Conservation (phyloP, 2,113 vertebrate species). For the Falcunculus frontatus region DNA sequence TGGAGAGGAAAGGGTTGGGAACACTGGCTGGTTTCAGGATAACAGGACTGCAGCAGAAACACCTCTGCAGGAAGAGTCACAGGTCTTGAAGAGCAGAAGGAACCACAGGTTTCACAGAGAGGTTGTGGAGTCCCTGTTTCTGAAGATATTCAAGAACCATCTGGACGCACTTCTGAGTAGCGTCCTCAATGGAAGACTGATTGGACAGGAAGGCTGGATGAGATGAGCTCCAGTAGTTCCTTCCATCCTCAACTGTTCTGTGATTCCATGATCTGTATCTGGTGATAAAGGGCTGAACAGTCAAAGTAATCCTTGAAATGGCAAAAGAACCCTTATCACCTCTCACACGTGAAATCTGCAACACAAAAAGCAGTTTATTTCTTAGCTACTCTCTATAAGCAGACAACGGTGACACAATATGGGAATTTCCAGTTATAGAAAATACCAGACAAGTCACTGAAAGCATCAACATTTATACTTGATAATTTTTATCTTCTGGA, state of each 20-base stretch:
- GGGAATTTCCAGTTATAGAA: not conserved
- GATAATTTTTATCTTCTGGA: not conserved
- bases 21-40: not conserved
- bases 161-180: not conserved
- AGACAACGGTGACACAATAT: fast-evolving
- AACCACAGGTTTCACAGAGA: not conserved
- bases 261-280: not conserved
- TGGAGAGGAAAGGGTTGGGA: not conserved
- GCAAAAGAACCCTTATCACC: not conserved
- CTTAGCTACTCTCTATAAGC: not conserved
- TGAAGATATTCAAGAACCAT: not conserved
- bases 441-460: not conserved
- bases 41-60: not conserved
- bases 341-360: not conserved
- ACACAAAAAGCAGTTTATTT: not conserved
- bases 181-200: fast-evolving
- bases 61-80: not conserved
- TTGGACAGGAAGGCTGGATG: fast-evolving
- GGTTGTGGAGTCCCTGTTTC: too few relatives aligned
- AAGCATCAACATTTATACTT: not conserved
- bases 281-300: not conserved
- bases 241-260: not conserved
- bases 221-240: not conserved
- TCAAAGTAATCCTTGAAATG: not conserved
- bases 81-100: not conserved